phyloP scores from a whole-genome alignment of 2,888 invertebrate species.

The Dryomyza anilis region DNA sequence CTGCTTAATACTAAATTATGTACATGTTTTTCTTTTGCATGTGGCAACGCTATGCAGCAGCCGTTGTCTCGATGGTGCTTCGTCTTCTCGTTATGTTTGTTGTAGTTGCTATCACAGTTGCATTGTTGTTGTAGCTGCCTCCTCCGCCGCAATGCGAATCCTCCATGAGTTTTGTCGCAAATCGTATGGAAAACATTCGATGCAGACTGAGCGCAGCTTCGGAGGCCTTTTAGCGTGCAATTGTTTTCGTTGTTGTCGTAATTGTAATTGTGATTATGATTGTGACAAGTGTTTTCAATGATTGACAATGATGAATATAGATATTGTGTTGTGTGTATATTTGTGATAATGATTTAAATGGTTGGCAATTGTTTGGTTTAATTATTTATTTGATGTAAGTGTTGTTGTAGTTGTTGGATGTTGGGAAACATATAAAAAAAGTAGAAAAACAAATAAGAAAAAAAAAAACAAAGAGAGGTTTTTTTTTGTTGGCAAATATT shows the following conservation, averaged over 20 bases:
- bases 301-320: background rate
- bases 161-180: constrained; percentile 61
- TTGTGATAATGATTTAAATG: constrained; percentile 4
- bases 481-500: constrained; percentile 10
- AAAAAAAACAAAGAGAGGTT: constrained; percentile 23
- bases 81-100: constrained; percentile 25
- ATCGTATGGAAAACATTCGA: constrained; percentile 73
- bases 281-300: constrained; percentile 25
- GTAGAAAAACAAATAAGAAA: constrained; percentile 22
- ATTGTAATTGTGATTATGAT: constrained; percentile 30
- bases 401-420: too few relatives aligned
- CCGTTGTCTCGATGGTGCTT: background rate
- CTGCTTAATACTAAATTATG: too few relatives aligned
- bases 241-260: constrained; percentile 39
- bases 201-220: constrained; percentile 72
- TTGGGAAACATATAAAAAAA: constrained; percentile 32
- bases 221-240: constrained; percentile 65
- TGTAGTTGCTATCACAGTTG: constrained; percentile 29
- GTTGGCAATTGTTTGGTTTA: constrained; percentile 14
- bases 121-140: constrained; percentile 30
- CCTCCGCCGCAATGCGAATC: background rate
- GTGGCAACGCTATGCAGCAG: too few relatives aligned
- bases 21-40: too few relatives aligned
- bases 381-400: constrained; percentile 8
- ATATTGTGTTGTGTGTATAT: background rate